Base-by-base conservation (phyloP, 2,888 invertebrate genomes). In the Standfussiana lucernea region DNA sequence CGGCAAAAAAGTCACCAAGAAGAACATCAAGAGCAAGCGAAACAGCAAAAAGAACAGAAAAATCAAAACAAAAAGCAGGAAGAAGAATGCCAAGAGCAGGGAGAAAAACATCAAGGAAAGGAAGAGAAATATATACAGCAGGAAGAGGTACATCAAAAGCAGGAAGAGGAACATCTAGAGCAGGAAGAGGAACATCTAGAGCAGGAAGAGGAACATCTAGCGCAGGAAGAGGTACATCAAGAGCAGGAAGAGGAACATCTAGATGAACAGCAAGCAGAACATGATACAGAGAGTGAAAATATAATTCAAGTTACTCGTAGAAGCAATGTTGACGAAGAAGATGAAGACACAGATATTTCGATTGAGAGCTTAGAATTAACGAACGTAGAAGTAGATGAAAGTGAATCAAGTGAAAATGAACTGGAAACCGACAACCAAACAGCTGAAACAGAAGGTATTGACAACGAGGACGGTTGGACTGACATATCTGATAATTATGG, bases 391-490 rank as follows among this genome's bases (percentile, higher is more conserved):
- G 53, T 56, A 50, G 70, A 56, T 50, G 70, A 70, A 70, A 56
- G 37, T 47, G 66, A 67, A 67, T n/a, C 40, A 67, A 67, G 66
- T 67, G 66, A 70, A 56, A 70, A 56, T 70, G 70, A 70, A 70
- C 70, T 70, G 70, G 70, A 70, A 70, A 47, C 45, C 35, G 70
- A 70, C 70, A 56, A 70, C 59, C 53, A 56, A 70, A 70, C 50
- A 70, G 70, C 70, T 70, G 70, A 70, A 70, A 45, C 70, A 70
- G 70, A 70, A 70, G 50, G 70, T 50, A 70, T 70, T 70, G 70
- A 70, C 70, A 70, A 70, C 53, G 70, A 70, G 70, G 70, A 70
- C 70, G 37, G 70, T 45, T 70, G 70, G 70, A 70, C 28, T 70
- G 70, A 70, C 59, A 70, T 70, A 70, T 59, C 59, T 70, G 70